These are phyloP conservation scores for Temnothorax nylanderi DNA, from an alignment of 1,140 invertebrate species.

Conservation along the genomic window DNA sequence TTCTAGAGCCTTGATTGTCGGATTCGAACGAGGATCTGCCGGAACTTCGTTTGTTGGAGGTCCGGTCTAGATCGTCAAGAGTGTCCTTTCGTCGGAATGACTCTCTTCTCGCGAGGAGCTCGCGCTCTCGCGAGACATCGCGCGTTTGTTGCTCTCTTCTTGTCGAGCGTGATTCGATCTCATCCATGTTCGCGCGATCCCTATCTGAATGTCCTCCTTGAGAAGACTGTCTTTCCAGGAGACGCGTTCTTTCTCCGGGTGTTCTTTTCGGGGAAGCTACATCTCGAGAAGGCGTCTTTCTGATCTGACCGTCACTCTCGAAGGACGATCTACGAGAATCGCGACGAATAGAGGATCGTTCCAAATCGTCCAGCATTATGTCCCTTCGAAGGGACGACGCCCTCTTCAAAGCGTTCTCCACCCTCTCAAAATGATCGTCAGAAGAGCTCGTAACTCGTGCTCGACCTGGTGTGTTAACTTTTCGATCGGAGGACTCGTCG, in stretches of 20 bases:
- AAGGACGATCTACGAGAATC: constrained; percentile 66
- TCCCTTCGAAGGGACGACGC: constrained; percentile 52
- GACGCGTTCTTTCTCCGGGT: background rate
- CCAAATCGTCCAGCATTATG: constrained; percentile 47
- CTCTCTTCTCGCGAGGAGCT: constrained; percentile 35
- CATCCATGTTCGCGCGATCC: background rate
- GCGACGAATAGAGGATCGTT: constrained; percentile 52
- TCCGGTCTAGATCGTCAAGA: constrained; percentile 49
- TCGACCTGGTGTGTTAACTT: constrained; percentile 63
- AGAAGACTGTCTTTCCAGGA: constrained; percentile 12
- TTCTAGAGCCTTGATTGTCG: constrained; percentile 39
- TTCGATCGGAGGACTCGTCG: constrained; percentile 76
- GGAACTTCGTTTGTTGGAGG: constrained; percentile 49
- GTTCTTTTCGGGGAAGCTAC: background rate
- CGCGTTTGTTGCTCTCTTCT: constrained; percentile 16
- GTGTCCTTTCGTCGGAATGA: constrained; percentile 42
- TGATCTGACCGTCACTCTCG: constrained; percentile 58
- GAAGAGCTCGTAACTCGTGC: constrained; percentile 80
- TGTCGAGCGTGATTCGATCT: background rate
- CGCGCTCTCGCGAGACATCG: constrained; percentile 43
- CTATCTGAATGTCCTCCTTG: constrained; percentile 12
- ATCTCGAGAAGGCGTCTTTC: constrained; percentile 48
- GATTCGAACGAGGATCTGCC: constrained; percentile 64
- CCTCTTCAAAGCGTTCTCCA: constrained; percentile 67
- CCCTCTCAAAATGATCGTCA: constrained; percentile 78